These are phyloP conservation scores for Zaprionus capensis DNA, from an alignment of 1,140 invertebrate genomes.

Conservation along the genomic window DNA sequence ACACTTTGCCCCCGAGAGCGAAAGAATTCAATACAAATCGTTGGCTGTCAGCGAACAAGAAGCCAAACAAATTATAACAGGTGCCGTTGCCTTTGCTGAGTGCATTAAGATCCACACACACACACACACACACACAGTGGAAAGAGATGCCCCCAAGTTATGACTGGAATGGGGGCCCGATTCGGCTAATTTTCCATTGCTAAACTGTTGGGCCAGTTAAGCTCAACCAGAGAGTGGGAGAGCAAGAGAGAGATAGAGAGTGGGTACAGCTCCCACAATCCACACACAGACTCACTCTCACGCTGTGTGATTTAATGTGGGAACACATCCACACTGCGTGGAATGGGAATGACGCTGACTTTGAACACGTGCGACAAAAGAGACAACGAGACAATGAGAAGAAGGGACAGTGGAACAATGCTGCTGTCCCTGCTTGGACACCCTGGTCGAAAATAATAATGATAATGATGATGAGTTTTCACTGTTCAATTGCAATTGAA, in stretches of 20 bases:
- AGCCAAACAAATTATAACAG: constrained; percentile 83
- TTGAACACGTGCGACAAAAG: constrained; percentile 59
- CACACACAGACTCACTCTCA: not conserved
- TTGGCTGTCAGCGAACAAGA: constrained; percentile 78
- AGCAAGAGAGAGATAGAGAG: not conserved
- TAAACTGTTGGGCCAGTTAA: constrained; percentile 48
- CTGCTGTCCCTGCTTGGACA: not conserved
- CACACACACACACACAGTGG: not conserved
- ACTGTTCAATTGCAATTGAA: constrained; percentile 28
- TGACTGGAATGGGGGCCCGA: constrained; percentile 6
- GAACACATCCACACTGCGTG: constrained; percentile 36
- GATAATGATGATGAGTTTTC: not conserved
- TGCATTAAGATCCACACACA: constrained; percentile 32
- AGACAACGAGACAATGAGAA: constrained; percentile 12
- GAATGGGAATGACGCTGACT: constrained; percentile 37
- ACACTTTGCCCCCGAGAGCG: constrained; percentile 51
- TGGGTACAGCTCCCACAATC: constrained; percentile 36
- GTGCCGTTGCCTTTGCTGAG: constrained; percentile 63
- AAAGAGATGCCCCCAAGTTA: constrained; percentile 28
- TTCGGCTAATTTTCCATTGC: constrained; percentile 49
- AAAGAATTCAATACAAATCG: constrained; percentile 82
- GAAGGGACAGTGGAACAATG: not conserved
- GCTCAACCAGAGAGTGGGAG: constrained; percentile 28
- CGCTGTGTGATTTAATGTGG: constrained; percentile 71
- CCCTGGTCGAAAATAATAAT: constrained; percentile 5